Percentiles rank a stretch among this genome's conserved stretches.
Evolutionary conservation across 2,888 invertebrate genomes (phyloP).

Genomic region (Hartigia nigra): DNA sequence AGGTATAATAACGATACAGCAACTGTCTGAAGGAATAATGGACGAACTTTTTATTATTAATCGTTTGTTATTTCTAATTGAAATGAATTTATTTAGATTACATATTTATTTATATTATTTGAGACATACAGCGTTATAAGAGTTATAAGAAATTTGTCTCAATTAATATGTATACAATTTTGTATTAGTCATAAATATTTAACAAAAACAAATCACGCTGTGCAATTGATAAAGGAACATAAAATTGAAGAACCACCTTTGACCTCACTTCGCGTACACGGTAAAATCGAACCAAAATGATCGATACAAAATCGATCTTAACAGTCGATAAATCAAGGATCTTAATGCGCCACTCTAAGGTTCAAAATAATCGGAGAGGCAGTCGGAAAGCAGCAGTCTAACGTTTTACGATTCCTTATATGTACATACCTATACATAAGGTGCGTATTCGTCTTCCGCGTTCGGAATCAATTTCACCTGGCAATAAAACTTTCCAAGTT

Average conservation of each 20-base stretch:
- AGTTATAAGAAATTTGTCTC: not conserved
- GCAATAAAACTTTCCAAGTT: slow-evolving; percentile 7
- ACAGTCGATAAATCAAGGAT: not conserved
- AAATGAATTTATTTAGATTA: not conserved
- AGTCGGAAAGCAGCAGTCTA: not conserved
- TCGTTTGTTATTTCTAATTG: not conserved
- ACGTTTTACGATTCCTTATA: not conserved
- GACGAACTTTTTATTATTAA: not conserved
- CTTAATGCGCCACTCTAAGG: not conserved
- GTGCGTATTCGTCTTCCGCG: not conserved
- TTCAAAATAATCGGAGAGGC: not conserved
- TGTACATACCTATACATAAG: not conserved
- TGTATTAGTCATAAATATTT: no score
- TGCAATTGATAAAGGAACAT: no score
- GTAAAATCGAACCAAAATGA: not conserved
- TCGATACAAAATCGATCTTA: not conserved
- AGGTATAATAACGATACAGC: not conserved
- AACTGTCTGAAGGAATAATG: not conserved
- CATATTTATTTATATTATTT: not conserved
- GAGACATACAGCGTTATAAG: not conserved
- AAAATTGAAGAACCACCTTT: not conserved
- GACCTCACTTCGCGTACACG: not conserved
- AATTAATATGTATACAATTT: not conserved
- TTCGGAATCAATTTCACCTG: slow-evolving; percentile 1
- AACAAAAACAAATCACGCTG: no score